Evolutionary conservation across 1,140 invertebrate genomes (phyloP), one percentile per base, ranked within the genome.

Genomic region (Scaptomyza hsui): DNA sequence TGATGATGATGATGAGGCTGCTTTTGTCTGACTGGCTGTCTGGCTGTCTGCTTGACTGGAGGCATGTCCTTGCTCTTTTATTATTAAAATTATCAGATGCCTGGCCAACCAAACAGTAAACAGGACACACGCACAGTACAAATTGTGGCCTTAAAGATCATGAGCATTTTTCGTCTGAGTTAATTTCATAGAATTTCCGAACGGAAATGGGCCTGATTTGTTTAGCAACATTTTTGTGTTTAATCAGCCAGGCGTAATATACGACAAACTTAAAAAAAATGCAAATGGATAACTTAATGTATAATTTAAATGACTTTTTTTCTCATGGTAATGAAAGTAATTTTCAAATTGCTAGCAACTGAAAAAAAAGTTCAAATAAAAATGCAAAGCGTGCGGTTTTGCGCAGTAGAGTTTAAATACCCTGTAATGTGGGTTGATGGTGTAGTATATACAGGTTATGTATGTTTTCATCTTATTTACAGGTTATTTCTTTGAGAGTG

Each of bases 281-380:
- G 19, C 18, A 51, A 44, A 24, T 13, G 42, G 39, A 35, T 37
- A 74, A 70, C 39, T 51, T 59, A 57, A 75, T 75, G 70, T 72
- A 41, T 52, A 74, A 79, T 78, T 85, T 67, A 82, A 89, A 86
- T 77, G 70, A 72, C 71, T 89, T 89, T 82, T 78, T 21, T 41
- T n/a, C 16, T 73, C 88, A 78, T 67, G 73, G 73, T 80, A 83
- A 83, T 79, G 65, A 83, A 89, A 85, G 64, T 82, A 82, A 78
- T 82, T 82, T 78, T 65, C 63, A 72, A 86, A 86, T 74, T 77
- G 73, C 60, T 48, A 49, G 5, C 26, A 26, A 72, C 26, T 49
- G 42, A 32, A n/a, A 44, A 35, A 9, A 47, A 42, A 2, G 6
- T 4, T 37, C 44, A 55, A 21, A 71, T 15, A 35, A 15, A 67